Conservation (phyloP, 2,797 vertebrate species). For the Ispidina picta region DNA sequence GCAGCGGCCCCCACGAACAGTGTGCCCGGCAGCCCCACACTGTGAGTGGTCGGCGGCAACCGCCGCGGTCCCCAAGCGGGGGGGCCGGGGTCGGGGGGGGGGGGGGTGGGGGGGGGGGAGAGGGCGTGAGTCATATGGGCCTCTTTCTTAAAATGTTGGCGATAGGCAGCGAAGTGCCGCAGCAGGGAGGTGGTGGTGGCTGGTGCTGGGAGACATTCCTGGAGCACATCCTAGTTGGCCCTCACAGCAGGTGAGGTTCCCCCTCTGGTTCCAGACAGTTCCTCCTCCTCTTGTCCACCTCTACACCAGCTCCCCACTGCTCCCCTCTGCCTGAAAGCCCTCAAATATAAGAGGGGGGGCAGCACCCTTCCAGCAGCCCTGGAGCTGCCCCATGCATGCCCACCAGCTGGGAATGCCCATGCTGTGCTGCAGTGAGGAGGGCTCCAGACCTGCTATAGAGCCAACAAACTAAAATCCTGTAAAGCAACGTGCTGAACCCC, state of each 20-base stretch:
- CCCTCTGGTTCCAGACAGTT: neutral
- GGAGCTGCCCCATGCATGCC: neutral
- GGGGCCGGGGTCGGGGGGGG: no score
- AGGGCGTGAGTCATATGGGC: no score
- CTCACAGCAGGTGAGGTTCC: neutral
- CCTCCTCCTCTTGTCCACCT: neutral
- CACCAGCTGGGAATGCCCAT: neutral
- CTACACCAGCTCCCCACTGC: accelerated
- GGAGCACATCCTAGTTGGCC: neutral
- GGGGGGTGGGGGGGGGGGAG: no score
- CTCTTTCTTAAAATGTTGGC: neutral
- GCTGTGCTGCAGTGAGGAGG: accelerated
- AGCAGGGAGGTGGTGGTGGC: neutral
- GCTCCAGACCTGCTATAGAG: accelerated
- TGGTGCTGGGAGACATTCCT: conserved; percentile 38
- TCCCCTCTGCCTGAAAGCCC: neutral
- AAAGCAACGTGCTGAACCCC: neutral
- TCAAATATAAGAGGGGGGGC: neutral
- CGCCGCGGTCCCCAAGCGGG: no score
- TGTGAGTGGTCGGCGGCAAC: no score
- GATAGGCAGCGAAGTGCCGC: neutral
- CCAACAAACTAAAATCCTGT: neutral
- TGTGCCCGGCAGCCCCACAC: no score
- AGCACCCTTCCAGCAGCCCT: neutral
- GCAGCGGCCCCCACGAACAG: no score